Percentiles rank a stretch among this genome's conserved stretches.
phyloP scores from a whole-genome alignment of 2,113 vertebrate species.

The Ctenodactylus gundi region DNA sequence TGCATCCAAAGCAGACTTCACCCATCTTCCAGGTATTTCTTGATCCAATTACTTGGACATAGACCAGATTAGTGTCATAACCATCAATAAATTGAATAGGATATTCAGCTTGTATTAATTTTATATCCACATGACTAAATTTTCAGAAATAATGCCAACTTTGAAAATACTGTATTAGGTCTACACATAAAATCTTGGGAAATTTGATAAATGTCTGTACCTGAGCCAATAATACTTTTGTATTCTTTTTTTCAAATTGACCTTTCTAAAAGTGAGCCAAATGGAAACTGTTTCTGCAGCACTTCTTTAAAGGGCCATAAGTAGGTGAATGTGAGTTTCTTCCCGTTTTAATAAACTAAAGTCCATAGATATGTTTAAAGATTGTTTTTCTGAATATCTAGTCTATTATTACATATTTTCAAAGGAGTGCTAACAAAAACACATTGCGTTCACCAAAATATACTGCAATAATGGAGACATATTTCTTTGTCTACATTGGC shows the following conservation, averaged over 20 bases:
- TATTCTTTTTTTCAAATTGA: neutral
- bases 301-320: neutral
- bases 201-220: neutral
- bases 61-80: too few species aligned
- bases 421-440: constrained; percentile 14
- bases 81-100: neutral
- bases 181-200: neutral
- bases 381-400: neutral
- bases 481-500: neutral
- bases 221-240: neutral
- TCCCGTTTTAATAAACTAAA: constrained; percentile 14
- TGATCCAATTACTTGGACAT: too few species aligned
- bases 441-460: neutral
- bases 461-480: neutral
- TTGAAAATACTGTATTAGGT: constrained; percentile 22
- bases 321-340: neutral
- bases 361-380: neutral
- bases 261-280: neutral
- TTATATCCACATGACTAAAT: neutral
- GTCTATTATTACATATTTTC: neutral
- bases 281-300: neutral
- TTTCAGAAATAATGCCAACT: neutral
- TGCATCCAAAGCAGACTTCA: too few species aligned
- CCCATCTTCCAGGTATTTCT: too few species aligned
- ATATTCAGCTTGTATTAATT: neutral